Evolutionary conservation across 2,797 vertebrate genomes (phyloP).

Genomic region (Pteropus rufus): DNA sequence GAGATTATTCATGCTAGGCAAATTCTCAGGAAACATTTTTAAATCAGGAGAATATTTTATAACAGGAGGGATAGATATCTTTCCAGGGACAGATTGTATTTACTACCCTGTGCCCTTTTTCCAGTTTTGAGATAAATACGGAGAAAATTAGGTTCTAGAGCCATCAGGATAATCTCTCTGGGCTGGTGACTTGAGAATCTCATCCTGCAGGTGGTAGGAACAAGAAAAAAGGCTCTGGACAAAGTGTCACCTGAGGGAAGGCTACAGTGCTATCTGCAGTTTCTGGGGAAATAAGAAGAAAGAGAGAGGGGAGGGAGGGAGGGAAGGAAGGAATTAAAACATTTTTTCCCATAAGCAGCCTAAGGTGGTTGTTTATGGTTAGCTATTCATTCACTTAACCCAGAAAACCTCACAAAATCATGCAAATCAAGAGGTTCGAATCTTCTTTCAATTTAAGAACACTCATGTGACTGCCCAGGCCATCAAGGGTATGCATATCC

Average conservation of each 20-base stretch:
- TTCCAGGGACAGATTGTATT: background rate
- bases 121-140: background rate
- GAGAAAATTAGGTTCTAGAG: background rate
- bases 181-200: background rate
- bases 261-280: background rate
- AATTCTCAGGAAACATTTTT: constrained; percentile 8
- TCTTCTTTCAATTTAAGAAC: no score
- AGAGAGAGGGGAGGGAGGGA: background rate
- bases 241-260: background rate
- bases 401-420: no score
- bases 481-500: no score
- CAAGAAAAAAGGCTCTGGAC: background rate
- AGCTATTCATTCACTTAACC: no score
- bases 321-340: no score
- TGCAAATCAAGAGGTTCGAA: no score
- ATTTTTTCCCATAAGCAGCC: no score
- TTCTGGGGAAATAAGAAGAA: background rate
- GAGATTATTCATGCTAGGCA: background rate
- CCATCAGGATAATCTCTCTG: background rate
- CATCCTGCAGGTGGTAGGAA: background rate
- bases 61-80: background rate
- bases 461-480: no score
- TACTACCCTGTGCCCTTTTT: background rate
- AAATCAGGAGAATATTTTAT: background rate
- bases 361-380: no score